phyloP scores from a whole-genome alignment of 2,888 invertebrate species.

The Euproctis similis region DNA sequence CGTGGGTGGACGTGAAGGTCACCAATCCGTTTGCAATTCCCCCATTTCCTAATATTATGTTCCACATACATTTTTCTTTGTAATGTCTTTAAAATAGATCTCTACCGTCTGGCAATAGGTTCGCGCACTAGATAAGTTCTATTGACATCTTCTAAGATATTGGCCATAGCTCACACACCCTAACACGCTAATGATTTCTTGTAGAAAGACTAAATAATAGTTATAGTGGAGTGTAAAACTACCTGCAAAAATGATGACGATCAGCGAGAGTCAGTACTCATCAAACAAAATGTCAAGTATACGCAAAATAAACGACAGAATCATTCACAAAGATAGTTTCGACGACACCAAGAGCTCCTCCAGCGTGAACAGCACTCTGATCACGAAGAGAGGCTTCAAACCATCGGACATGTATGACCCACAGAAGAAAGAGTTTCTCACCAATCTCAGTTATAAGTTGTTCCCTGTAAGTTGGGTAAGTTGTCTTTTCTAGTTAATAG shows the following conservation, averaged over 20 bases:
- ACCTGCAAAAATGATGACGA: conserved; percentile 64
- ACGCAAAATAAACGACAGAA: conserved; percentile 66
- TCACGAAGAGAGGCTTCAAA: conserved; percentile 85
- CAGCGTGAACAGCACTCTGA: conserved; percentile 76
- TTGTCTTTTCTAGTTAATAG: conserved; percentile 33
- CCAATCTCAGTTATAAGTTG: conserved; percentile 86
- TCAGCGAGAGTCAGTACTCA: conserved; percentile 70
- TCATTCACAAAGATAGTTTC: conserved; percentile 64
- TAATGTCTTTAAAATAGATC: too few relatives aligned
- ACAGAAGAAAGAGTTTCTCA: conserved; percentile 85
- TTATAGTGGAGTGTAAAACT: conserved; percentile 21
- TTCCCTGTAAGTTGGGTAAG: conserved; percentile 89
- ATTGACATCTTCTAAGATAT: background rate
- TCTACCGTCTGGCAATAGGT: too few relatives aligned
- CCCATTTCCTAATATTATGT: too few relatives aligned
- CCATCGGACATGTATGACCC: conserved; percentile 91
- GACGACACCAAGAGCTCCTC: conserved; percentile 68
- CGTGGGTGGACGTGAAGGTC: too few relatives aligned
- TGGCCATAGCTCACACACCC: background rate
- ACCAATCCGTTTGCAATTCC: too few relatives aligned
- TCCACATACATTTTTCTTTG: too few relatives aligned
- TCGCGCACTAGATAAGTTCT: too few relatives aligned
- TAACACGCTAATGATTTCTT: too few relatives aligned
- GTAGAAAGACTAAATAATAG: conserved; percentile 7
- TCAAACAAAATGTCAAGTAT: conserved; percentile 71